Percentiles rank a stretch among this genome's conserved stretches.
phyloP scores from a whole-genome alignment of 2,797 vertebrate species.

The Zonotrichia albicollis region DNA sequence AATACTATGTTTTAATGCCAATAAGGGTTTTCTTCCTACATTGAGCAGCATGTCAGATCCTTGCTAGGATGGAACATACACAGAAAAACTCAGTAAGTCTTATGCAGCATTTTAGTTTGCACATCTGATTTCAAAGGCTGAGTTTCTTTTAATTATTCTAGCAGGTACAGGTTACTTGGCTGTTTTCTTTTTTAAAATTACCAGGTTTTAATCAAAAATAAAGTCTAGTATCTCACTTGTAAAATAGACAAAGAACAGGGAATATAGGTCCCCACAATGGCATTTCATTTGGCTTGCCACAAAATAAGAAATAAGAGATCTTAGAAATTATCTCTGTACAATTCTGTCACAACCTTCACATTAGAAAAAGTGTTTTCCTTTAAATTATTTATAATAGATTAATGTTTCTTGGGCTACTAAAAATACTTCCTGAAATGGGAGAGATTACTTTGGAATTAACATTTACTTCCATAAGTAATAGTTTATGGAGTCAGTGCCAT shows the following conservation, averaged over 20 bases:
- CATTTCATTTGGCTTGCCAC: not conserved
- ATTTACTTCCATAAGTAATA: not conserved
- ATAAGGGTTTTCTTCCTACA: not conserved
- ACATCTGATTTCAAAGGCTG: not conserved
- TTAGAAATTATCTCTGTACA: not conserved
- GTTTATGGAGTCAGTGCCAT: slow-evolving; percentile 48
- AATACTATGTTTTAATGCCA: not conserved
- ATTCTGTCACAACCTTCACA: not conserved
- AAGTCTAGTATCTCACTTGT: not conserved
- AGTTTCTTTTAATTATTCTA: not conserved
- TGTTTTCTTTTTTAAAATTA: not conserved
- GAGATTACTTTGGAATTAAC: not conserved
- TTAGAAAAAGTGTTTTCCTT: not conserved
- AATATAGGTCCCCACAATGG: not conserved
- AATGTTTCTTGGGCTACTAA: not conserved
- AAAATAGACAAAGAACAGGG: not conserved
- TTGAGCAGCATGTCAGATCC: not conserved
- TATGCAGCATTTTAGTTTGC: not conserved
- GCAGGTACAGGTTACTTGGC: not conserved
- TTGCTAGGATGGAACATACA: not conserved
- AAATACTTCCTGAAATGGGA: not conserved
- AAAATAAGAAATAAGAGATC: not conserved
- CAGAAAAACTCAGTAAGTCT: not conserved
- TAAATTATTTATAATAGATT: not conserved
- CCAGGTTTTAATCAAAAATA: not conserved